Evolutionary conservation across 2,888 invertebrate species (phyloP).

Genomic region (Stomorhina lunata): DNA sequence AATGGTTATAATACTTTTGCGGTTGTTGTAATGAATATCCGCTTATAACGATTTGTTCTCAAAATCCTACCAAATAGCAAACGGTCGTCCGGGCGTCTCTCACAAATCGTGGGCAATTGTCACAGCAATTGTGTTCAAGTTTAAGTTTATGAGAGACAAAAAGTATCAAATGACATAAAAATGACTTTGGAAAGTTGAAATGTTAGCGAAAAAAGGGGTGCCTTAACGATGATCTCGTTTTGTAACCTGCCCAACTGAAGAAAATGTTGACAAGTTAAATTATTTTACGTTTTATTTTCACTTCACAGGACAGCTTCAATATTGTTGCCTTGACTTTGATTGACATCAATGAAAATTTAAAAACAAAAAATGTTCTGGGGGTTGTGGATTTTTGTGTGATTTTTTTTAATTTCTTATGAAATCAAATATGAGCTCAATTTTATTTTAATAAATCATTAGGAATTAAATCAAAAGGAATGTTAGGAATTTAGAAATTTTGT

Average conservation of each 20-base stretch:
- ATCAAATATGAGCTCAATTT: constrained; percentile 11
- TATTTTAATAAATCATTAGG: constrained; percentile 13
- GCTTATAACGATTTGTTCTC: constrained; percentile 68
- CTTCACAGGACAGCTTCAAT: constrained; percentile 25
- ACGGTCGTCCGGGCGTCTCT: not conserved
- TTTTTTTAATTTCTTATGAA: not conserved
- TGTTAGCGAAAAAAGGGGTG: constrained; percentile 48
- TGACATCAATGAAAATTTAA: constrained; percentile 53
- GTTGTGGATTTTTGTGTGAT: not conserved
- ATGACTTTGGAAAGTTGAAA: not conserved
- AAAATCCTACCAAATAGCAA: not conserved
- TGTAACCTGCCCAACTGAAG: constrained; percentile 39
- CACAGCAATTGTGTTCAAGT: constrained; percentile 10
- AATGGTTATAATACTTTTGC: constrained; percentile 69
- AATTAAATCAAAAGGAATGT: not conserved
- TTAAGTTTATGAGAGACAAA: not conserved
- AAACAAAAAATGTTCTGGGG: not conserved
- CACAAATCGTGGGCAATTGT: constrained; percentile 55
- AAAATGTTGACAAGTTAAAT: constrained; percentile 14
- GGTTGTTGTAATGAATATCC: constrained; percentile 78
- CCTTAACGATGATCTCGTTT: not conserved
- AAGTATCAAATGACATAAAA: constrained; percentile 40
- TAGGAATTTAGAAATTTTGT: not conserved
- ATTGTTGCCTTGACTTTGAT: constrained; percentile 49
- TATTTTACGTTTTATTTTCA: too few relatives aligned